A percentile compares a stretch with the other conserved stretches of the same genome.
phyloP scores from a whole-genome alignment of 2,797 vertebrate species.

The Clarias laeviceps region DNA sequence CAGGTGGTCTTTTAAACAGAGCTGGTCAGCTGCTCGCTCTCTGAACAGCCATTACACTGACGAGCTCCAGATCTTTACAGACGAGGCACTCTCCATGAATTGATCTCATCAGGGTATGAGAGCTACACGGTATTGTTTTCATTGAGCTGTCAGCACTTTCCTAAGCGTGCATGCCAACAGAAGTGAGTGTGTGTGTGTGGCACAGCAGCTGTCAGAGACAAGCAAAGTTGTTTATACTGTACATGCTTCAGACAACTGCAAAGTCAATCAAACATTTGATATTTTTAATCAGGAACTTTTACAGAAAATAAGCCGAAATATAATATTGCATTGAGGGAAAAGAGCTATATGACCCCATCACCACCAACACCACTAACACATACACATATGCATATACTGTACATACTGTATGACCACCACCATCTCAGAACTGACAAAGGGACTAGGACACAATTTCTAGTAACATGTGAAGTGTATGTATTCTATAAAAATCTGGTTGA shows the following conservation, averaged over 20 bases:
- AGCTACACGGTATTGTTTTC: constrained; percentile 28
- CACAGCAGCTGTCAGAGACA: constrained; percentile 37
- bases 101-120: constrained; percentile 34
- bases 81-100: background rate
- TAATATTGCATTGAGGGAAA: too few species aligned
- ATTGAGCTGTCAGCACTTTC: constrained; percentile 49
- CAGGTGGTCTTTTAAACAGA: constrained; percentile 30
- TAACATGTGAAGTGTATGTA: background rate
- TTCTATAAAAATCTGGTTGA: background rate
- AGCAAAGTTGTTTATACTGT: background rate
- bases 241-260: constrained; percentile 1
- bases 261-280: background rate
- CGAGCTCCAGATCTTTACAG: constrained; percentile 22
- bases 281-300: background rate
- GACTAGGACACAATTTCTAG: background rate
- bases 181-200: background rate
- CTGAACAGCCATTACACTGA: background rate
- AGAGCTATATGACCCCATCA: too few species aligned
- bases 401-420: too few species aligned
- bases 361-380: too few species aligned
- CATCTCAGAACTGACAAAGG: too few species aligned
- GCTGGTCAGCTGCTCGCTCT: constrained; percentile 29
- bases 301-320: background rate
- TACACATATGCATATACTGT: too few species aligned
- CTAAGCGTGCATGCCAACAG: constrained; percentile 12